A percentile compares a stretch with the other conserved stretches of the same genome.
phyloP scores from a whole-genome alignment of 2,888 invertebrate genomes.

The Phragmatobia fuliginosa region DNA sequence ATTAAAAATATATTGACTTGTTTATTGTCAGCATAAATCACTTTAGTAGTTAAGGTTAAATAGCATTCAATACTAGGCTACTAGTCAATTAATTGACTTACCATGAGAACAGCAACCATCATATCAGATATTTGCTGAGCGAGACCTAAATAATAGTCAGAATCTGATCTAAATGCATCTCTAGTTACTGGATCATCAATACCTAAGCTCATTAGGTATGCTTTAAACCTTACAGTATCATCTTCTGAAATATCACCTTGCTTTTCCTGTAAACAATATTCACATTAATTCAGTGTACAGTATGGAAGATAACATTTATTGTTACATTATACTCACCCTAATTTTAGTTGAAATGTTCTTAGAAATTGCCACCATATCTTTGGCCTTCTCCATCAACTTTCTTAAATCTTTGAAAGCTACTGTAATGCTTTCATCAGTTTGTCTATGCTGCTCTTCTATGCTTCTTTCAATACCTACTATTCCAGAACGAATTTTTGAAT shows the following conservation, averaged over 20 bases:
- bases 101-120: conserved; percentile 93
- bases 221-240: conserved; percentile 98
- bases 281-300: neutral
- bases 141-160: conserved; percentile 93
- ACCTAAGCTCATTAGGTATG: conserved; percentile 98
- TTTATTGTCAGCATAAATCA: too few relatives aligned
- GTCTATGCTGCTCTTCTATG: conserved; percentile 95
- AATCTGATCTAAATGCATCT: conserved; percentile 94
- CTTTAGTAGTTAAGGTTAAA: too few relatives aligned
- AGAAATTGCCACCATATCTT: conserved; percentile 98
- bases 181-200: conserved; percentile 99
- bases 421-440: conserved; percentile 96
- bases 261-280: conserved; percentile 88
- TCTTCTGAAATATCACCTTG: conserved; percentile 99
- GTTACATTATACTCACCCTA: conserved; percentile 83
- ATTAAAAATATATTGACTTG: too few relatives aligned
- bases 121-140: conserved; percentile 95
- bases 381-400: conserved; percentile 97
- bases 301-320: neutral
- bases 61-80: neutral
- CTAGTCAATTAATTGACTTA: conserved; percentile 62
- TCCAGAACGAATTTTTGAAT: conserved; percentile 92
- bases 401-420: conserved; percentile 98
- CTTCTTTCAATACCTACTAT: conserved; percentile 98
- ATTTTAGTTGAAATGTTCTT: conserved; percentile 97